A percentile compares a stretch with the other conserved stretches of the same genome.
phyloP scores from a whole-genome alignment of 2,797 vertebrate species.

The Manis javanica region DNA sequence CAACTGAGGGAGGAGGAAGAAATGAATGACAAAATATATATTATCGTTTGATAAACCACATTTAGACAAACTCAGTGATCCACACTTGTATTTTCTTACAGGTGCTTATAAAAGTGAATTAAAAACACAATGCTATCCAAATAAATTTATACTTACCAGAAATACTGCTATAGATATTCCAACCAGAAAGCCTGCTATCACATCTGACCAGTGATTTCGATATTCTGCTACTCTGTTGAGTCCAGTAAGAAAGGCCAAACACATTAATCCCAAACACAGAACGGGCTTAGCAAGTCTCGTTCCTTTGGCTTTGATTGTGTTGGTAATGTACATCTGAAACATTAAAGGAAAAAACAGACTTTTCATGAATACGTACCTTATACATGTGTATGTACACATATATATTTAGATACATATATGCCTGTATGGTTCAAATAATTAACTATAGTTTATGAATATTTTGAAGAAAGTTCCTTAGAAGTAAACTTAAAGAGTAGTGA shows the following conservation, averaged over 20 bases:
- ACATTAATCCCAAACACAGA: constrained; percentile 95
- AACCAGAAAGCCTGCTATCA: constrained; percentile 97
- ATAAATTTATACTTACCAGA: constrained; percentile 90
- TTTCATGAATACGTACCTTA: neutral
- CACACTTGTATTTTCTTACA: neutral
- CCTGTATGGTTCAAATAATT: neutral
- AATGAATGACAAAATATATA: neutral
- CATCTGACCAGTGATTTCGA: constrained; percentile 98
- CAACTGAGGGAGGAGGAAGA: neutral
- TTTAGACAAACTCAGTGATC: neutral
- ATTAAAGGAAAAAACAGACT: constrained; percentile 72
- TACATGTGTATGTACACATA: neutral
- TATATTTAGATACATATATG: neutral
- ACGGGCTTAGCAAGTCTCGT: constrained; percentile 97
- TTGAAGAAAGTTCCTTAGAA: neutral
- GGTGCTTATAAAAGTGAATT: neutral
- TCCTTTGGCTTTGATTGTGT: constrained; percentile 95
- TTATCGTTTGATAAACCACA: neutral
- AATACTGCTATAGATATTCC: constrained; percentile 96
- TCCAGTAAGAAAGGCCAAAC: constrained; percentile 97
- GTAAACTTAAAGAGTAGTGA: neutral
- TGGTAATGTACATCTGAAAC: constrained; percentile 98
- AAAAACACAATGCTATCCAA: neutral
- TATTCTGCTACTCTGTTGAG: constrained; percentile 99
- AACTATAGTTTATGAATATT: neutral